Base-by-base conservation (phyloP, 2,113 vertebrate genomes). In the Colaptes auratus region DNA sequence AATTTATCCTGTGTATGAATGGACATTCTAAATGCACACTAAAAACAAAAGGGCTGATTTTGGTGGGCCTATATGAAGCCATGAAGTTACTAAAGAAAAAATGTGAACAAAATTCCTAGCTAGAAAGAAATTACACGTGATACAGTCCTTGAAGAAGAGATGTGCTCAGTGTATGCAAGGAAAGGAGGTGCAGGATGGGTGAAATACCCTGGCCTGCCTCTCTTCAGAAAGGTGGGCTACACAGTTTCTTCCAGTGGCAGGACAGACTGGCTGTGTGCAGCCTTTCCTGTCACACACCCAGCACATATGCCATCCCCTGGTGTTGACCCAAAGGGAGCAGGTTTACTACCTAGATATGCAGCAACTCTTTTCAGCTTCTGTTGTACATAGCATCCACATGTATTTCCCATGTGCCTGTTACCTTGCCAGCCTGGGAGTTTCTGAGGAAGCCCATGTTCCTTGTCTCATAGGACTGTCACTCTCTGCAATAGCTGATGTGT, bases 381-480 rank as follows among this genome's bases (percentile, higher is more conserved):
- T 24, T 46, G 14, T 23, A 15, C 24, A 1, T 0, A 2, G 15
- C 2, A 1, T 17, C 31, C 39, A 12, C 2, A 1, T 10, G 0
- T 6, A 19, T 15, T 36, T 30, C 17, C 44, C 11, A 2, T 0
- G 9, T 4, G 55, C 30, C 64, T 44, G 12, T 14, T 4, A 28
- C 9, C 30, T 30, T 75, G 36, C 73, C 24, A 11, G 1, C 42
- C 78, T 4, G 3, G 9, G 17, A 21, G 24, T 8, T 14, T 23
- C 52, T 42, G 23, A n/a, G 67, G 28, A 58, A 30, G 46, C 5
- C 39, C 21, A 1, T 11, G 16, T 39, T 19, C 33, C n/a, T 42
- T 42, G 24, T 13, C 56, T 11, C 61, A 58, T 31, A 70, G 46
- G 15, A 48, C 4, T 48, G 27, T 20, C 28, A 30, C 9, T 14